These are phyloP conservation scores for Falco novaeseelandiae DNA, from an alignment of 2,797 vertebrate genomes.

Conservation along the genomic window DNA sequence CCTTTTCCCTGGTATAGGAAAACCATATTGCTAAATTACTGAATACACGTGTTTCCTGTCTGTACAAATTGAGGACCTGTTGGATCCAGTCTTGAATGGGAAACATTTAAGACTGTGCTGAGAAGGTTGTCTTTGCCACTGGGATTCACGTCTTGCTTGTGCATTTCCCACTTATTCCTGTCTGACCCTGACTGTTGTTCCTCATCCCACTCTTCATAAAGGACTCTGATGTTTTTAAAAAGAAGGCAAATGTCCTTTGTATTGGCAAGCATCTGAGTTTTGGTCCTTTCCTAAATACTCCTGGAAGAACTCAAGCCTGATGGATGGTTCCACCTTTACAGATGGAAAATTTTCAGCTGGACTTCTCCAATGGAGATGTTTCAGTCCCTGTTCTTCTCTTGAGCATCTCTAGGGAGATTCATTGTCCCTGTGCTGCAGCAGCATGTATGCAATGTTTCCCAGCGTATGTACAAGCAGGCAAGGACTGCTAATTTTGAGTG, in stretches of 20 bases:
- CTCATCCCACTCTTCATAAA: neutral
- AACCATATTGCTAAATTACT: neutral
- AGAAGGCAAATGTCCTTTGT: neutral
- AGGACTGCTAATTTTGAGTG: neutral
- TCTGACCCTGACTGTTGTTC: neutral
- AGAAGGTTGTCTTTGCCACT: neutral
- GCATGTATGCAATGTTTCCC: rapidly evolving
- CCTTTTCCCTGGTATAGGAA: neutral
- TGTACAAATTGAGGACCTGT: neutral
- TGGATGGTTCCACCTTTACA: neutral
- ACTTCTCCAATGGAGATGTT: neutral
- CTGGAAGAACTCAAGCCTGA: neutral
- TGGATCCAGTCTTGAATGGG: neutral
- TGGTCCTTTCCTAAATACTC: neutral
- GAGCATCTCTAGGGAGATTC: neutral
- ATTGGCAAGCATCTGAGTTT: neutral
- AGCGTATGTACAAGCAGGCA: neutral
- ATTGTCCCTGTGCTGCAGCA: neutral
- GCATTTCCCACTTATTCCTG: neutral
- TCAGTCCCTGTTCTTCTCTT: neutral
- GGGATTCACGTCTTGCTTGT: neutral
- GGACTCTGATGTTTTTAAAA: neutral
- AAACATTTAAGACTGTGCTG: neutral
- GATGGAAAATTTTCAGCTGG: neutral
- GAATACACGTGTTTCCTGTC: neutral